Base-by-base conservation (phyloP, 2,888 invertebrate species). In the Drosophila subsilvestris region DNA sequence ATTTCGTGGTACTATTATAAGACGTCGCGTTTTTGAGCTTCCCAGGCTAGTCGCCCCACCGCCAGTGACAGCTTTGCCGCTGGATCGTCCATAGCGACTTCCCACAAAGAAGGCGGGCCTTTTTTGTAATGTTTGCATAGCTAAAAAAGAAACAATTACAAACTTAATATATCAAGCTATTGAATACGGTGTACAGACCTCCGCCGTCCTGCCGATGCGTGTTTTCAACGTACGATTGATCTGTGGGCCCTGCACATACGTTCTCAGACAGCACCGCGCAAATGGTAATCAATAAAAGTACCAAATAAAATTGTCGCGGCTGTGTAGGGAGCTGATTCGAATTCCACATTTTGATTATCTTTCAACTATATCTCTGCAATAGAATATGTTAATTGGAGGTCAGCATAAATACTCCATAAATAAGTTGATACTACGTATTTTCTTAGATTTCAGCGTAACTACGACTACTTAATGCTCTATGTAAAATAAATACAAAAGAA, bases 21-120 rank as follows among this genome's bases (percentile, higher is more conserved):
- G 80, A 17, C 91, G 86, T 25, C 90, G 82, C 9, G 88, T 73
- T 63, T 91, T 91, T 3, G 91, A 87, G 43, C 88, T 81, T 29
- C 89, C 89, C 22, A 88, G 76, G 17, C 81, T 62, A 18, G 37
- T 69, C 10, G 65, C 47, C 4, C 69, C 62, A 10, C 65, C 67
- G 7, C 70, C 72, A 3, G 91, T 25, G 0, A 51, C 67, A 1
- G 42, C 29, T 90, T 70, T 80, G 2, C 66, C 74, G 20, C 77
- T 77, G 1, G 92, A 92, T 47, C 93, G 88, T 14, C 93, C 93
- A 76, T 93, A 93, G 14, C 93, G 91, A 53, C 93, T 93, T 58
- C 93, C 93, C 67, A 93, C 90, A 83, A 92, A 93, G 82, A 93
- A 93, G 20, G 91, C 87, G 48, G 91, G 91, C 37, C 93, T 86